Base-by-base conservation (phyloP, 2,888 invertebrate species). In the Patella depressa region DNA sequence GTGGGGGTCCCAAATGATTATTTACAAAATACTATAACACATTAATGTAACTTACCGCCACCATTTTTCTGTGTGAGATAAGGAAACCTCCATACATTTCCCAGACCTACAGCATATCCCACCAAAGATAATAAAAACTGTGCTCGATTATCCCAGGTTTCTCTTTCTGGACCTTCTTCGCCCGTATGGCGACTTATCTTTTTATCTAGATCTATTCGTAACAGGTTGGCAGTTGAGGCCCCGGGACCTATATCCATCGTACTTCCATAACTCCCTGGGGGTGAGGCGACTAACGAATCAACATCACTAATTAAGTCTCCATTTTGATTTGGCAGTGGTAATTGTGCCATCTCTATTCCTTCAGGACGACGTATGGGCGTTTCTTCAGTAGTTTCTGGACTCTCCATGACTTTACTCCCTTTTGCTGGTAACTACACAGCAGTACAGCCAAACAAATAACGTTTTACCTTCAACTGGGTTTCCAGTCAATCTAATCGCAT, bases 31-130 rank as follows among this genome's bases (percentile, higher is more conserved):
- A 65, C n/a, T 65, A 11, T 55, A 15, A 72, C 53, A 59, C 24
- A 7, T 45, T 45, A 45, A 15, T 5, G 19, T 45, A 24, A 54
- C 85, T 83, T 82, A 87, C 88, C 88, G 73, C 88, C 88, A 12
- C 88, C 88, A 82, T 88, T 88, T 78, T 88, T 87, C 84, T 88
- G 88, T 9, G 87, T 87, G 7, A 88, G 79, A 77, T 88, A 88
- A 2, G 88, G 88, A 74, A 88, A 88, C 55, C 88, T 77, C 88
- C 88, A 88, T 12, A 88, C 88, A 74, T 88, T 88, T 9, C 88
- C 88, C 12, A 88, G 84, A 0, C 88, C 88, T 2, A 88, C 88
- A 53, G 88, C 88, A 79, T 87, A 88, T 17, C 88, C 88, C 69
- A 87, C 82, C 75, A 88, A 79, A 3, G 87, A 87, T 24, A 88